Evolutionary conservation across 2,888 invertebrate species (phyloP), one percentile per base, ranked within the genome.

Genomic region (Chrysolina oricalcia): DNA sequence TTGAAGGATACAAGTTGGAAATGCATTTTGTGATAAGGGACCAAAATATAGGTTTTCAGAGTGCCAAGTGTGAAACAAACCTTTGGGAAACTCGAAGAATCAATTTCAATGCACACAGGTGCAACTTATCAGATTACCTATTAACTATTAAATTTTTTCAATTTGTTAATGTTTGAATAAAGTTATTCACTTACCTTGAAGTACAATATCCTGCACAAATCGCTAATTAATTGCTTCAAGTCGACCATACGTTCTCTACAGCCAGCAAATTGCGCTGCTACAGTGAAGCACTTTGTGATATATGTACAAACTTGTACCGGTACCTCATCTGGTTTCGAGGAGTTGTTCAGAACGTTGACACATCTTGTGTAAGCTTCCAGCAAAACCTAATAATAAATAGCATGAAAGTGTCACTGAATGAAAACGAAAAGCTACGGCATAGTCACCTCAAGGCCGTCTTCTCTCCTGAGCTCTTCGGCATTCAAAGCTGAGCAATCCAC

Each of bases 401-500:
- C 27, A 68, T 56, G 56, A 41, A 70, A 53, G 40, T 62, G 35
- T 62, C 2, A 40, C 72, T 68, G 40, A 70, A 63, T 40, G 63
- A 48, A 59, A 70, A 43, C 62, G 46, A 65, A n/a, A 69, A 72
- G 10, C 21, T 11, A 4, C 19, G 13, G 19, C 5, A 9, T 27
- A 17, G 81, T 80, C 82, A 94, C 94, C 90, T 96, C 96, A 76
- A 99, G 91, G 0, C 99, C 99, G 73, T 95, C 95, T 89, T 99
- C 99, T 70, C 99, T 90, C 70, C 99, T 90, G 80, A 99, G 90
- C 88, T 99, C 99, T 90, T 99, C 99, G 0, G 99, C 99, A 89
- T 99, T 99, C 56, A 99, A 90, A 13, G 98, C 95, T 0, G 98
- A 98, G 89, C 98, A 98, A 82, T 95, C 94, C 4, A 99, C 97